Evolutionary conservation across 2,888 invertebrate genomes (phyloP).

Genomic region (Trimorus sp.): DNA sequence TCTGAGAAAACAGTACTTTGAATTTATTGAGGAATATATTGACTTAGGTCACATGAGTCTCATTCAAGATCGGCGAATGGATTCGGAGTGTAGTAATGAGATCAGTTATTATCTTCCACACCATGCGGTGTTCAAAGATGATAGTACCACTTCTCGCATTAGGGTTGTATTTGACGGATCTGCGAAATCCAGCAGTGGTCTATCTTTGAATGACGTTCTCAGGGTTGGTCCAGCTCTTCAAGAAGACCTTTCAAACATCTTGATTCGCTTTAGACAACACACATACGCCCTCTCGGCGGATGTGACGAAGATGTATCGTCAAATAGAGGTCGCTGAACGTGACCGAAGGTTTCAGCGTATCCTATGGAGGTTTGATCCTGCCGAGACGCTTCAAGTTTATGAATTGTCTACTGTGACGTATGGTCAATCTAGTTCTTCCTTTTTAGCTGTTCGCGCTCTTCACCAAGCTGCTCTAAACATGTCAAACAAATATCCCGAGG

Average conservation of each 20-base stretch:
- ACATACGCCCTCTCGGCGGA: constrained; percentile 4
- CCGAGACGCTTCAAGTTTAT: too few species aligned
- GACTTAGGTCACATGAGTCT: background rate
- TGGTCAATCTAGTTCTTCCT: too few species aligned
- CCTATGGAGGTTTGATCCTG: too few species aligned
- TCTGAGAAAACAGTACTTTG: background rate
- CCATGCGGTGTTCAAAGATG: constrained; percentile 23
- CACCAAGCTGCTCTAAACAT: too few species aligned
- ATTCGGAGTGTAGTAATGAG: too few species aligned
- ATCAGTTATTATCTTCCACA: too few species aligned
- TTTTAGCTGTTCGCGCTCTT: too few species aligned
- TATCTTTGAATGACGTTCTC: constrained; percentile 21
- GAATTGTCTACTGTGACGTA: too few species aligned
- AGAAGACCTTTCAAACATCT: background rate
- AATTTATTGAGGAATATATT: constrained; percentile 2
- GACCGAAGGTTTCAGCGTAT: too few species aligned
- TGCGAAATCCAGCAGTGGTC: constrained; percentile 36
- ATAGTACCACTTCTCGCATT: background rate
- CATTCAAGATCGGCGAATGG: background rate
- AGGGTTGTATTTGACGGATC: constrained; percentile 23
- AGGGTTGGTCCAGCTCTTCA: background rate
- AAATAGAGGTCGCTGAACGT: constrained; percentile 41
- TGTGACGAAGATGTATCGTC: constrained; percentile 70
- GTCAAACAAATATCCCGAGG: too few species aligned
- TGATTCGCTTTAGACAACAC: constrained; percentile 6